Conservation (phyloP, 2,888 invertebrate species). For the Oxystoma pomonae region DNA sequence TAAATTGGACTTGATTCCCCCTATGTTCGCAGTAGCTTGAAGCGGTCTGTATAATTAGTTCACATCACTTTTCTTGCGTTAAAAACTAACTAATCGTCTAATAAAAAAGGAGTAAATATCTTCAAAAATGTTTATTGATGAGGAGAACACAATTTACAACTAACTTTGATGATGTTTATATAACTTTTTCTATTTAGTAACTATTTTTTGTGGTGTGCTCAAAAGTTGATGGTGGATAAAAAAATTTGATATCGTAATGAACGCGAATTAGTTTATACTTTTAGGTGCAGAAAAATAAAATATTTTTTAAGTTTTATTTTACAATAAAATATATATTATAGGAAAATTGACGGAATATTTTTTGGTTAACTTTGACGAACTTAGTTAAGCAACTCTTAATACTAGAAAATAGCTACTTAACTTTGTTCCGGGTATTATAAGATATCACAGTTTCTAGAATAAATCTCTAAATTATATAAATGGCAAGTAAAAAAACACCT, state of each 20-base stretch:
- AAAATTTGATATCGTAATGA: no score
- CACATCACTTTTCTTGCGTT: no score
- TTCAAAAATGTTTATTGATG: no score
- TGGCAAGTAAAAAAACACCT: neutral
- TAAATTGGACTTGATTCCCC: no score
- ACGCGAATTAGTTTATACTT: neutral
- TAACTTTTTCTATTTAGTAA: neutral
- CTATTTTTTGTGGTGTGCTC: neutral
- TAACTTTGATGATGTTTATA: no score
- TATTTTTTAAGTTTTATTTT: neutral
- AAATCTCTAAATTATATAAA: neutral
- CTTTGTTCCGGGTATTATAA: neutral
- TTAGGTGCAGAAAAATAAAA: neutral
- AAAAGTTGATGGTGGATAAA: neutral
- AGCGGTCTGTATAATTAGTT: no score
- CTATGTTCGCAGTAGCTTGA: no score
- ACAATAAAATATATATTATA: neutral
- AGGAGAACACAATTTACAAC: no score
- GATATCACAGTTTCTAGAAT: neutral
- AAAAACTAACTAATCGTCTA: no score
- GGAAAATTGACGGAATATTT: conserved; percentile 3
- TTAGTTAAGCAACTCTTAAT: neutral
- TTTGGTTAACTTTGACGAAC: neutral
- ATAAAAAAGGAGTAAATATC: no score
- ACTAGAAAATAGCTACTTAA: neutral